phyloP scores from a whole-genome alignment of 2,797 vertebrate genomes.

The Sebastiscus albofasciatus region DNA sequence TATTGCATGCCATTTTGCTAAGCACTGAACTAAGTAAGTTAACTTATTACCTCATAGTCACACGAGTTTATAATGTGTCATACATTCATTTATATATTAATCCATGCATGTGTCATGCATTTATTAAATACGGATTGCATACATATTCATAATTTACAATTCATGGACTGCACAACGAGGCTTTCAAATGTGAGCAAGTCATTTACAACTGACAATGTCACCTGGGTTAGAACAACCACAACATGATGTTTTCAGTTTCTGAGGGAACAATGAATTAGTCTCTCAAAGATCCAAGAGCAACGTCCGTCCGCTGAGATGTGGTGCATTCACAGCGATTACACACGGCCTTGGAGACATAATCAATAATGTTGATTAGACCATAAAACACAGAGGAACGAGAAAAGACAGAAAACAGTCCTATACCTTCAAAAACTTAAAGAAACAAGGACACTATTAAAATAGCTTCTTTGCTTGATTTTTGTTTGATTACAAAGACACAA shows the following conservation, averaged over 20 bases:
- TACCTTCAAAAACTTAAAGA: neutral
- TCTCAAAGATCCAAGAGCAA: neutral
- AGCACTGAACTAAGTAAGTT: neutral
- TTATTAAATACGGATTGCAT: neutral
- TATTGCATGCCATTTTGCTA: neutral
- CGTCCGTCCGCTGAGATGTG: neutral
- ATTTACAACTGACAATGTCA: neutral
- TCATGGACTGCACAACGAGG: neutral
- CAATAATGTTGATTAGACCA: constrained; percentile 51
- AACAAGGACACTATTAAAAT: neutral
- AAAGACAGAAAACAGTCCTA: constrained; percentile 1
- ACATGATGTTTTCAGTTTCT: neutral
- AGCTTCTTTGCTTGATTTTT: neutral
- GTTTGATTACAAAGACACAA: neutral
- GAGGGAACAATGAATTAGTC: neutral
- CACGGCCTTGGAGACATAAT: constrained; percentile 34
- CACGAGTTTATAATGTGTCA: neutral
- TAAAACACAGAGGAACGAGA: constrained; percentile 24
- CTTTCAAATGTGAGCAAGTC: neutral
- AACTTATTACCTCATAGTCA: neutral
- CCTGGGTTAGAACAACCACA: neutral
- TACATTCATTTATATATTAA: neutral
- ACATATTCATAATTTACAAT: neutral
- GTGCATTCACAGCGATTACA: neutral
- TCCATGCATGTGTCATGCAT: neutral